These are phyloP conservation scores for Spea multiplicata DNA, from an alignment of 2,113 vertebrate genomes.

Conservation along the genomic window DNA sequence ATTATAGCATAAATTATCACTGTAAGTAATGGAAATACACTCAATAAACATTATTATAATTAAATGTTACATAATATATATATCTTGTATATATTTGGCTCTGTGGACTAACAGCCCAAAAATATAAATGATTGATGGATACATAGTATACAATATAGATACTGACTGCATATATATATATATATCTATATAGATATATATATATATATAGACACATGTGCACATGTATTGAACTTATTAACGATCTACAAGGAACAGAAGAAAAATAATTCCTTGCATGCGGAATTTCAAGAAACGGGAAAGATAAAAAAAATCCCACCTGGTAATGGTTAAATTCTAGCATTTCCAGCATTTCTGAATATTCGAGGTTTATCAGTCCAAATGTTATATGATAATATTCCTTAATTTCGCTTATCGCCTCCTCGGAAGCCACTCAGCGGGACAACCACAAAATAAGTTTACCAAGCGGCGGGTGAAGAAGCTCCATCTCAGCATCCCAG, in stretches of 20 bases:
- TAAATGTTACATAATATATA: too few relatives aligned
- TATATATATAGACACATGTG: neutral
- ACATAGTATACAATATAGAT: neutral
- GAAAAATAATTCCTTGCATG: neutral
- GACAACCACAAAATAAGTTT: slow-evolving; percentile 62
- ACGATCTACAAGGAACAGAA: neutral
- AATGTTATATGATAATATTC: slow-evolving; percentile 49
- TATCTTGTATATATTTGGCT: too few relatives aligned
- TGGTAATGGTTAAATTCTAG: slow-evolving; percentile 95
- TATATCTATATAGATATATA: neutral
- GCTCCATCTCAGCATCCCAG: slow-evolving; percentile 57
- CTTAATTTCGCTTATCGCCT: slow-evolving; percentile 52
- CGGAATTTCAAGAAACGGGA: too few relatives aligned
- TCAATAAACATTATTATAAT: too few relatives aligned
- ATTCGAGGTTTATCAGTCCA: slow-evolving; percentile 28
- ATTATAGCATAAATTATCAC: too few relatives aligned
- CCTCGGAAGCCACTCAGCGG: slow-evolving; percentile 47
- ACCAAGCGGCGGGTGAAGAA: slow-evolving; percentile 57
- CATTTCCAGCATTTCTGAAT: slow-evolving; percentile 87
- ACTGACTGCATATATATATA: too few relatives aligned
- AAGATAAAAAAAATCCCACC: slow-evolving; percentile 69
- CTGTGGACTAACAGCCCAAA: too few relatives aligned
- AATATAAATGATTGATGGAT: neutral
- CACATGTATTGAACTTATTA: neutral
- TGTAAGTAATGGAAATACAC: too few relatives aligned